These are phyloP conservation scores for Hippocampus barbouri DNA, from an alignment of 2,113 vertebrate genomes.

Conservation along the genomic window DNA sequence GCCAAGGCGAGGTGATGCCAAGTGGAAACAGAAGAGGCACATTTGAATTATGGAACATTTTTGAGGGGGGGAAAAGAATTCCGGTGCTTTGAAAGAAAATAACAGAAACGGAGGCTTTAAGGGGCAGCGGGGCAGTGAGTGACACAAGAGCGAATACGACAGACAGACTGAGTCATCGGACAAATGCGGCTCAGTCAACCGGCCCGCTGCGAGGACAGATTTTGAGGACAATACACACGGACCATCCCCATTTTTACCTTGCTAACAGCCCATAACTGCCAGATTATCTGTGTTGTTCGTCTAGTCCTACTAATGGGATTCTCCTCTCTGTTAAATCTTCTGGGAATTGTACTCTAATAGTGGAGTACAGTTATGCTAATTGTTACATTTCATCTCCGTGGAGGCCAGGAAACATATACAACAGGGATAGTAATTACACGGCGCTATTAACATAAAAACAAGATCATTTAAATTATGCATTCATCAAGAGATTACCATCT, in stretches of 20 bases:
- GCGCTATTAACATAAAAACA: constrained; percentile 5
- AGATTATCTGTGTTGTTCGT: constrained; percentile 47
- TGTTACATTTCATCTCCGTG: constrained; percentile 19
- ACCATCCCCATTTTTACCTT: constrained; percentile 27
- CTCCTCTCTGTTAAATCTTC: constrained; percentile 24
- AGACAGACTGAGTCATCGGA: constrained; percentile 55
- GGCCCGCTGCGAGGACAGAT: constrained; percentile 32
- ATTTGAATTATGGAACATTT: constrained; percentile 19
- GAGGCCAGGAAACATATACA: not conserved
- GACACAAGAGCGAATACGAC: constrained; percentile 28
- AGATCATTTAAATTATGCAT: not conserved
- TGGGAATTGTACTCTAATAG: constrained; percentile 36
- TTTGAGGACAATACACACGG: constrained; percentile 42
- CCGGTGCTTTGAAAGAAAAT: constrained; percentile 16
- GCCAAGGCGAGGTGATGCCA: constrained; percentile 20
- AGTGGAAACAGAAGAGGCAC: constrained; percentile 11
- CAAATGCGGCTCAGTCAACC: constrained; percentile 19
- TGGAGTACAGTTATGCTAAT: constrained; percentile 30
- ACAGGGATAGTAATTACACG: constrained; percentile 1
- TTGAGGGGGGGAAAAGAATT: constrained; percentile 26
- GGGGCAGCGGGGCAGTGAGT: constrained; percentile 19
- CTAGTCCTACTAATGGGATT: constrained; percentile 48
- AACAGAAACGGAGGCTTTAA: not conserved
- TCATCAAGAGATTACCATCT: not conserved
- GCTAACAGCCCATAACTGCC: constrained; percentile 56